Conservation (phyloP, 2,113 vertebrate species). For the Triplophysa siluroides region DNA sequence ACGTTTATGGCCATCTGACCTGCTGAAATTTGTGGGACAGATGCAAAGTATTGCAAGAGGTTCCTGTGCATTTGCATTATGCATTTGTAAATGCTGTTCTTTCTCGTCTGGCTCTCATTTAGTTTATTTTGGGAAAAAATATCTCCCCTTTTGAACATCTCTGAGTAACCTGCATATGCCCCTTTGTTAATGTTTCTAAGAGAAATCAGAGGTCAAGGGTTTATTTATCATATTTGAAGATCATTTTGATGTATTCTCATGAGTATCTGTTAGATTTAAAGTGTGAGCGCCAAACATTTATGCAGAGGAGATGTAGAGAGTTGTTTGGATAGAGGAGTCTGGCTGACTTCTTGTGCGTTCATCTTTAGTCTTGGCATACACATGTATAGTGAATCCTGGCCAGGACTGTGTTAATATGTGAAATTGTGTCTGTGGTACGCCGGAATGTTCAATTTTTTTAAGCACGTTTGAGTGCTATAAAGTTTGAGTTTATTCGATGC, state of each 20-base stretch:
- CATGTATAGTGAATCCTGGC: background rate
- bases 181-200: background rate
- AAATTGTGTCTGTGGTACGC: background rate
- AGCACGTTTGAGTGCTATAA: too few relatives aligned
- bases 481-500: too few relatives aligned
- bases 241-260: background rate
- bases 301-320: background rate
- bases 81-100: too few relatives aligned
- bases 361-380: background rate
- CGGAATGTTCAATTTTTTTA: background rate
- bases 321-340: background rate
- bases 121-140: background rate
- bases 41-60: too few relatives aligned
- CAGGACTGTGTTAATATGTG: background rate
- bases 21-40: too few relatives aligned
- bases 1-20: too few relatives aligned
- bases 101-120: too few relatives aligned
- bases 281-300: background rate
- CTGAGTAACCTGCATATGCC: background rate
- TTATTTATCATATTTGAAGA: background rate
- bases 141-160: background rate
- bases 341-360: background rate
- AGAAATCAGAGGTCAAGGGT: slow-evolving; percentile 2
- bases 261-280: background rate
- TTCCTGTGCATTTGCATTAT: too few relatives aligned